A percentile compares a stretch with the other conserved stretches of the same genome.
These are phyloP conservation scores for Salvelinus fontinalis DNA, from an alignment of 2,113 vertebrate genomes.

Conservation along the genomic window DNA sequence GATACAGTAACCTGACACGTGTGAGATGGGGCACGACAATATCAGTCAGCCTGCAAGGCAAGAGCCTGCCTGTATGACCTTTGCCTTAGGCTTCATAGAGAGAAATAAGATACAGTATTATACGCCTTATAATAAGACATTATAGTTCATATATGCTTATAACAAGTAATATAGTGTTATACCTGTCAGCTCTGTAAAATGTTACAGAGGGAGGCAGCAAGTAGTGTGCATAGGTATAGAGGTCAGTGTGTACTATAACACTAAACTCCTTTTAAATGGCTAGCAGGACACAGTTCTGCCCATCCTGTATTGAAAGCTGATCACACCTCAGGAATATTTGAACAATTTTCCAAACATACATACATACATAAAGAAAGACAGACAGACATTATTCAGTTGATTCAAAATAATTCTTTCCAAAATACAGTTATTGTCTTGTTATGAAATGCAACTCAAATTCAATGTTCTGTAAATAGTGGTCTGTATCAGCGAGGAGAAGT, in stretches of 20 bases:
- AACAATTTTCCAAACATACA: slow-evolving; percentile 31
- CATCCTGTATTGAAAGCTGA: slow-evolving; percentile 37
- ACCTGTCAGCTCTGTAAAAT: no score
- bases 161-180: no score
- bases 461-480: no score
- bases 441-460: no score
- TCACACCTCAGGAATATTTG: slow-evolving; percentile 39
- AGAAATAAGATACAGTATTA: neutral
- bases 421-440: no score
- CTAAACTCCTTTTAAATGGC: neutral
- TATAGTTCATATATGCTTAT: neutral
- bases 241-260: neutral
- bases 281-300: slow-evolving; percentile 6
- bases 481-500: neutral
- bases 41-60: no score
- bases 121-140: no score
- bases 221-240: neutral
- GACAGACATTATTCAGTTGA: neutral
- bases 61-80: neutral
- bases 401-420: no score
- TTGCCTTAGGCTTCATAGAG: neutral
- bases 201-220: neutral
- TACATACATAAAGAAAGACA: slow-evolving; percentile 12
- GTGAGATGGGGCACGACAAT: neutral
- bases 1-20: neutral